Conservation (phyloP, 2,797 vertebrate genomes). For the Chloroceryle inda region DNA sequence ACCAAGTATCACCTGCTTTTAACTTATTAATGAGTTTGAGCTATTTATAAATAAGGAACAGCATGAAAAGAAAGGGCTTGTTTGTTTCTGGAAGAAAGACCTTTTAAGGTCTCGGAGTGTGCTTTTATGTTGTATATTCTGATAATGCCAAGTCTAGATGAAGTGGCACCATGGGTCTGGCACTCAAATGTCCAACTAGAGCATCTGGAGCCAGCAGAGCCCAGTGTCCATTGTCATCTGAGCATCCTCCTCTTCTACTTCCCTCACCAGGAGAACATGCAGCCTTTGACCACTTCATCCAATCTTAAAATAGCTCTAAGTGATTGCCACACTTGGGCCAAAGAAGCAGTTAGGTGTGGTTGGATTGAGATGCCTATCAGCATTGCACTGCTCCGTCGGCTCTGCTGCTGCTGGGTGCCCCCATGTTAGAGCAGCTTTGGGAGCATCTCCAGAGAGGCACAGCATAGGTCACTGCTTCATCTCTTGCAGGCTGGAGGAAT, state of each 20-base stretch:
- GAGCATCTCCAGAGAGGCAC: neutral
- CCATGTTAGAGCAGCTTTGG: fast-evolving
- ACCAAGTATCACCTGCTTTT: slow-evolving; percentile 42
- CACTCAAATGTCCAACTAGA: neutral
- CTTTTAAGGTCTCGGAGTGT: neutral
- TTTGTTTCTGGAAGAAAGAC: neutral
- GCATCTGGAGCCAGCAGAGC: fast-evolving
- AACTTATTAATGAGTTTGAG: slow-evolving; percentile 65
- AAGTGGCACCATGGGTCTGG: neutral
- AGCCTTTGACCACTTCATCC: neutral
- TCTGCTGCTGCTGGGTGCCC: neutral
- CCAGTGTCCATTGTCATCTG: neutral
- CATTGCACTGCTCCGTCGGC: fast-evolving
- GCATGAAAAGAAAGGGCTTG: neutral
- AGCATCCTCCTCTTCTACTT: neutral
- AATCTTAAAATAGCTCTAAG: neutral
- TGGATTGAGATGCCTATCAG: neutral
- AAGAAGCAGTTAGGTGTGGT: fast-evolving
- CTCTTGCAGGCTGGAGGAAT: fast-evolving
- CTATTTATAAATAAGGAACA: slow-evolving; percentile 47
- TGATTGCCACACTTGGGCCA: fast-evolving
- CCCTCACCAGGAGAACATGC: fast-evolving
- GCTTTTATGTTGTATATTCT: neutral
- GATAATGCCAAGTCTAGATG: neutral
- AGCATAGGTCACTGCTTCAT: neutral